These are phyloP conservation scores for Erebia palarica DNA, from an alignment of 2,888 invertebrate species.

Conservation along the genomic window DNA sequence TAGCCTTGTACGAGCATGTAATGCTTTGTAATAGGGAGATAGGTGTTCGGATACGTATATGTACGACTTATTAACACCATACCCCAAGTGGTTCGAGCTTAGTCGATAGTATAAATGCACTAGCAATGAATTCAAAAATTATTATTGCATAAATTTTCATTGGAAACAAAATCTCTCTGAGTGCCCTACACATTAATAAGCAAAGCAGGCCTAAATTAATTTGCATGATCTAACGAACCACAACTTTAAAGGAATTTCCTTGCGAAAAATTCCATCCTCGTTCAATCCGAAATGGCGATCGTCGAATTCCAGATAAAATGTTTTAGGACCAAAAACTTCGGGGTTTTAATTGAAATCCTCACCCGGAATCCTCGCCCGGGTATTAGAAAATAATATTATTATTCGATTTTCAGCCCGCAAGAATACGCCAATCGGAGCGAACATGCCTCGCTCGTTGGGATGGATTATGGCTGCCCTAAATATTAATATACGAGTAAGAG, in stretches of 20 bases:
- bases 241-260: slow-evolving; percentile 12
- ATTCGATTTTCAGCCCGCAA: slow-evolving; percentile 18
- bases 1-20: too few relatives aligned
- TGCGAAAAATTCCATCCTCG: slow-evolving; percentile 17
- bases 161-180: slow-evolving; percentile 4
- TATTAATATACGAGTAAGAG: slow-evolving; percentile 13
- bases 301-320: slow-evolving; percentile 18
- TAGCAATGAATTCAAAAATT: too few relatives aligned
- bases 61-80: too few relatives aligned
- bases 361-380: slow-evolving; percentile 13
- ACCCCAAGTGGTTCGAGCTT: too few relatives aligned
- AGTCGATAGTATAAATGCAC: too few relatives aligned
- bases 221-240: slow-evolving; percentile 16
- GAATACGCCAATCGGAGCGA: slow-evolving; percentile 16
- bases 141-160: background rate
- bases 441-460: slow-evolving; percentile 11
- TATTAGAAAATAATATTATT: slow-evolving; percentile 21
- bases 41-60: too few relatives aligned
- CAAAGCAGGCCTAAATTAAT: slow-evolving; percentile 11
- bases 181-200: slow-evolving; percentile 13
- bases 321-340: slow-evolving; percentile 19
- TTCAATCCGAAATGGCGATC: slow-evolving; percentile 18
- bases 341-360: slow-evolving; percentile 18
- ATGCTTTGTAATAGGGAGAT: too few relatives aligned
- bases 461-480: slow-evolving; percentile 17